phyloP scores from a whole-genome alignment of 2,113 vertebrate species.

The Anhinga anhinga region DNA sequence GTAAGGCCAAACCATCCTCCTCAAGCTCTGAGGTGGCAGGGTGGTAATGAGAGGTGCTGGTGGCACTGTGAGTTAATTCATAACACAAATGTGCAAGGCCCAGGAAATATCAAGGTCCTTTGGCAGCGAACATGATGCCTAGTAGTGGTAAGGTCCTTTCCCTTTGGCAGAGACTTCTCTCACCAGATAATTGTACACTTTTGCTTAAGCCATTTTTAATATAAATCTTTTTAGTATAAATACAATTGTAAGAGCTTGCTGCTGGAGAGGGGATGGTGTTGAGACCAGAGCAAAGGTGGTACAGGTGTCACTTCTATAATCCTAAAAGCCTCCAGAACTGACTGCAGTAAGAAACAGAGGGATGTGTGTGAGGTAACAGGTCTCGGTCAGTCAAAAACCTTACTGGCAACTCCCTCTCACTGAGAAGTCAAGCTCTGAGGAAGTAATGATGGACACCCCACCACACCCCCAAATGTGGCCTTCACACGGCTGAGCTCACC shows the following conservation, averaged over 20 bases:
- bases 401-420: not conserved
- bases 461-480: not conserved
- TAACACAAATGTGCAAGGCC: not conserved
- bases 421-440: not conserved
- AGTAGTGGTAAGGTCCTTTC: not conserved
- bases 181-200: not conserved
- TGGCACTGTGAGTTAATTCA: not conserved
- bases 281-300: not conserved
- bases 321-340: not conserved
- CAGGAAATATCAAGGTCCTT: not conserved
- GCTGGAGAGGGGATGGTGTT: not conserved
- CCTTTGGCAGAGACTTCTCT: not conserved
- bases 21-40: not conserved
- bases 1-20: not conserved
- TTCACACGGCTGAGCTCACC: not conserved
- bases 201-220: not conserved
- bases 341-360: not conserved
- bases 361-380: not conserved
- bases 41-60: not conserved
- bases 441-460: not conserved
- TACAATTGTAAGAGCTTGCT: not conserved
- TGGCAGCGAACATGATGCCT: not conserved
- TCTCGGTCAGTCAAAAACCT: not conserved
- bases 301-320: not conserved
- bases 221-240: not conserved